Conservation (phyloP, 2,113 vertebrate species). For the Arizona elegans region DNA sequence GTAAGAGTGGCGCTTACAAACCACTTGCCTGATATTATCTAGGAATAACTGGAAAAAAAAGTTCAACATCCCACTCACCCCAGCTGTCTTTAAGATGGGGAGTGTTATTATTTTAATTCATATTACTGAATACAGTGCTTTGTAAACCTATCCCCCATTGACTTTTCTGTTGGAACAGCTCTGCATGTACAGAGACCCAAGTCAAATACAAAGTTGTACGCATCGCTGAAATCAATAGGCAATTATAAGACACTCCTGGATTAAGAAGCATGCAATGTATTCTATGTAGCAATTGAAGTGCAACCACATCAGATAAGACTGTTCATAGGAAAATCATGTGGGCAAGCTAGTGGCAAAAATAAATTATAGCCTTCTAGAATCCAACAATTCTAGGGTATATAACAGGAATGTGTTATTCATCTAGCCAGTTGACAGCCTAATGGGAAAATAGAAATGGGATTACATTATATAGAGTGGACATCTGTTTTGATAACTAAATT, state of each 20-base stretch:
- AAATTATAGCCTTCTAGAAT: slow-evolving; percentile 7
- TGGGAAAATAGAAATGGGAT: slow-evolving; percentile 19
- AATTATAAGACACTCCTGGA: not conserved
- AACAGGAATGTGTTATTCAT: slow-evolving; percentile 31
- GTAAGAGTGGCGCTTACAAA: not conserved
- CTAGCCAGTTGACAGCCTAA: slow-evolving; percentile 28
- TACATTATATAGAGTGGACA: slow-evolving; percentile 36
- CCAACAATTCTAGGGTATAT: slow-evolving; percentile 9
- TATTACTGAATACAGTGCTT: not conserved
- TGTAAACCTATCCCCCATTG: not conserved
- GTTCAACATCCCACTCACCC: not conserved
- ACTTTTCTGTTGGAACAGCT: not conserved
- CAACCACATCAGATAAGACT: not conserved
- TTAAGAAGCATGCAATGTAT: not conserved
- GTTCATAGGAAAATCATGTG: slow-evolving; percentile 12
- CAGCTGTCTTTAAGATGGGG: not conserved
- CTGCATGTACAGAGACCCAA: not conserved
- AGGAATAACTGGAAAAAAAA: not conserved
- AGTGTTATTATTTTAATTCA: not conserved
- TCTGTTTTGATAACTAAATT: slow-evolving; percentile 55
- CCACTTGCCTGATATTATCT: not conserved
- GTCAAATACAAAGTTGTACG: not conserved
- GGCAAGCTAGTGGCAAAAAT: not conserved
- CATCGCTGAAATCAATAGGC: not conserved
- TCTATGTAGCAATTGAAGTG: slow-evolving; percentile 1